These are phyloP conservation scores for Lordiphosa andalusiaca DNA, from an alignment of 2,888 invertebrate genomes.

Conservation along the genomic window DNA sequence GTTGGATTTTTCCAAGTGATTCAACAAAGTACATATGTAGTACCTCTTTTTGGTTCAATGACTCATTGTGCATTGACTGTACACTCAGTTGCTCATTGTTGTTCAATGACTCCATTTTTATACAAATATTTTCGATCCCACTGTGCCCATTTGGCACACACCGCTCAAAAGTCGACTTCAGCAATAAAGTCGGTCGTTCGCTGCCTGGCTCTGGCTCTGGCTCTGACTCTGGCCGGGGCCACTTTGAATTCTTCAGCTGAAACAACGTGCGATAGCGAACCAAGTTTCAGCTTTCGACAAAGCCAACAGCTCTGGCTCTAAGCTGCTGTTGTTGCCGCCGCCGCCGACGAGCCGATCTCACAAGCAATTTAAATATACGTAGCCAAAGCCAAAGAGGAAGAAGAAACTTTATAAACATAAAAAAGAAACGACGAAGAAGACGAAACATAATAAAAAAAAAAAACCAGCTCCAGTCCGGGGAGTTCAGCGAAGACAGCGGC, in stretches of 20 bases:
- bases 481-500: conserved; percentile 50
- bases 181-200: conserved; percentile 70
- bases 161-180: conserved; percentile 61
- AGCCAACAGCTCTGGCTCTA: conserved; percentile 36
- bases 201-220: conserved; percentile 31
- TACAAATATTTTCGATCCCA: conserved; percentile 25
- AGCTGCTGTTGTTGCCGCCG: conserved; percentile 26
- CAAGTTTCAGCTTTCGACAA: conserved; percentile 71
- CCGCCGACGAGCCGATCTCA: conserved; percentile 48
- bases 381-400: conserved; percentile 59
- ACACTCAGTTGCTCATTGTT: too few relatives aligned
- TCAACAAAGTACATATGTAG: too few relatives aligned
- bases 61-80: too few relatives aligned
- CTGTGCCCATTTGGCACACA: conserved; percentile 49
- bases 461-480: conserved; percentile 47
- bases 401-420: conserved; percentile 68
- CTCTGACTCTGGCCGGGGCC: conserved; percentile 42
- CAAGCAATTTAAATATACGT: conserved; percentile 71
- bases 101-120: too few relatives aligned
- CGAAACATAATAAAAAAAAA: conserved; percentile 44
- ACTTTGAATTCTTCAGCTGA: conserved; percentile 66
- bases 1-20: too few relatives aligned
- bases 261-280: conserved; percentile 61
- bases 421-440: conserved; percentile 34
- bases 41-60: too few relatives aligned